phyloP scores from a whole-genome alignment of 2,797 vertebrate genomes.

The Megalops cyprinoides region DNA sequence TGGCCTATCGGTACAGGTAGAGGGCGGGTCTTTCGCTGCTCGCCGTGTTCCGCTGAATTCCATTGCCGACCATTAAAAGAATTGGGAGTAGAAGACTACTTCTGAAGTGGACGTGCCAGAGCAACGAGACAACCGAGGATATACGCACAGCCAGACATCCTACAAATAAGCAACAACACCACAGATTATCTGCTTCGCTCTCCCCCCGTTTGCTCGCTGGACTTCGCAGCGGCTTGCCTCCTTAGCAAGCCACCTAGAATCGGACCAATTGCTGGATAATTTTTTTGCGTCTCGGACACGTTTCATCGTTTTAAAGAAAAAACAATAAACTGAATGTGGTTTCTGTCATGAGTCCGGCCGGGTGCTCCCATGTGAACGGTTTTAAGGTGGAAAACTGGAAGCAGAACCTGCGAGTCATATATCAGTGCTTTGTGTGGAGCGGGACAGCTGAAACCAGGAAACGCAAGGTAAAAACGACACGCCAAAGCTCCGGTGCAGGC shows the following conservation, averaged over 20 bases:
- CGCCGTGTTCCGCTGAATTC: constrained; percentile 69
- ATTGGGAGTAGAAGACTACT: constrained; percentile 68
- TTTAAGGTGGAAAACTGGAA: constrained; percentile 99
- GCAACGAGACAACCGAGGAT: constrained; percentile 60
- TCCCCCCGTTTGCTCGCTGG: constrained; percentile 69
- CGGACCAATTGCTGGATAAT: constrained; percentile 63
- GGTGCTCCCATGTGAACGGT: constrained; percentile 95
- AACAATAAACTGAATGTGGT: constrained; percentile 73
- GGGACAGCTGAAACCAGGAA: constrained; percentile 92
- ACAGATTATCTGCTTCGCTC: constrained; percentile 57
- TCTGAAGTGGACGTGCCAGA: constrained; percentile 60
- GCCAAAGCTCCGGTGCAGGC: constrained; percentile 50
- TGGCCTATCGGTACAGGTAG: constrained; percentile 62
- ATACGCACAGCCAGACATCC: constrained; percentile 61
- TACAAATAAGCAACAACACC: constrained; percentile 50
- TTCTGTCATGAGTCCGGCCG: constrained; percentile 93
- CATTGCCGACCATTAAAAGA: constrained; percentile 73
- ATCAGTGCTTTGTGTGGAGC: constrained; percentile 98
- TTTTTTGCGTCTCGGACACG: constrained; percentile 36
- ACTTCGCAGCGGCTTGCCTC: constrained; percentile 69
- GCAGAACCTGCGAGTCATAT: constrained; percentile 95
- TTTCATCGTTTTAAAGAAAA: constrained; percentile 54
- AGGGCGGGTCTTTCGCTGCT: constrained; percentile 71
- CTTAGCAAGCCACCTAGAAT: constrained; percentile 60
- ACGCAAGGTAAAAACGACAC: constrained; percentile 83